Evolutionary conservation across 2,888 invertebrate species (phyloP), one percentile per base, ranked within the genome.

Genomic region (Cyclophora albipunctata): DNA sequence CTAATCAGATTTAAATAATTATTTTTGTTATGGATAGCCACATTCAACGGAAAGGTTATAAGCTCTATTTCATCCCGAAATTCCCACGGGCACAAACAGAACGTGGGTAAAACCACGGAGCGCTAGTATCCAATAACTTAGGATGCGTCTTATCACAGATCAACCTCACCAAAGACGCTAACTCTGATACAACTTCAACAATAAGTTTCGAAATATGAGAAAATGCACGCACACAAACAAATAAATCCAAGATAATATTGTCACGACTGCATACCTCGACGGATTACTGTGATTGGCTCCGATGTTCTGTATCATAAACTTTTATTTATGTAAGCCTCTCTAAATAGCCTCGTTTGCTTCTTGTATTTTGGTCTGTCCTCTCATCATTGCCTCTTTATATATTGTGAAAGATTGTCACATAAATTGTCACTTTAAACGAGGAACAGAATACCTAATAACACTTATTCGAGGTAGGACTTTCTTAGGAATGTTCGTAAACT

Each of bases 371-470:
- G 64, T 63, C 57, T 61, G 62, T 67, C 56, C 52, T 45, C 50
- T 20, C 51, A 57, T 52, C 50, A 57, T 58, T 61, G 60, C 71
- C 62, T 64, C 69, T 73, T 37, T 71, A 70, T 74, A 75, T 75
- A 75, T 68, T 67, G 73, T 70, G 62, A 66, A 66, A 71, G 69
- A 70, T 67, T 73, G 78, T 73, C 76, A 67, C 70, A 74, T 78
- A 78, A 77, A 77, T 78, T 74, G 71, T 67, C 64, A 74, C 75
- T 73, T 74, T 72, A 76, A 75, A 75, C 67, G 70, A 63, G 20
- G 20, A 20, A 20, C 20, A 20, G 20, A 20, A 20, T 20, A 20
- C 20, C 20, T 20, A 20, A 20, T 20, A 20, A 20, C 20, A 20
- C 20, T 20, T 20, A 20, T 20, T 20, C 20, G 20, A 67, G 50